Base-by-base conservation (phyloP, 2,888 invertebrate species). In the Psylliodes chrysocephalus region DNA sequence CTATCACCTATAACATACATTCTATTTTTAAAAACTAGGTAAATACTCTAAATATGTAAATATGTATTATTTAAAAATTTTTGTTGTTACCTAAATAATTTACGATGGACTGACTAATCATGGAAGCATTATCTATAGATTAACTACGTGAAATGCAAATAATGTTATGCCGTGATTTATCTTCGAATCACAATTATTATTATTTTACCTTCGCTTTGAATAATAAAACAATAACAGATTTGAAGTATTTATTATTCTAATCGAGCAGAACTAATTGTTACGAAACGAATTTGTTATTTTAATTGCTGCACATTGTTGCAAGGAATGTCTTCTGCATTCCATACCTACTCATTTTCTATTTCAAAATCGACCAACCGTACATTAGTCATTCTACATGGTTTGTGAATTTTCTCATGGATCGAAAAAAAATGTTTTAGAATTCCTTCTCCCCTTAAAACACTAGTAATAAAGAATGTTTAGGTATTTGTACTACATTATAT, bases 271-370 rank as follows among this genome's bases (percentile, higher is more conserved):
- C 40, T 40, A 40, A 40, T 40, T 40, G 12, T 40, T 40, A n/a
- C 17, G 40, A 40, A 40, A 40, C 17, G 6, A 17, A 15, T 12
- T 40, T 15, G 7, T n/a, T n/a, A 40, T 40, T 40, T n/a, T 40
- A 40, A 40, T 40, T 40, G 40, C 40, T 44, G 44, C 17, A 44
- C 17, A 44, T 44, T 17, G 44, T 44, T 17, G 44, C 17, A 22
- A 46, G 46, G 46, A 46, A 46, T 46, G 46, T 22, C 22, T 22
- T 46, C 46, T 46, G 46, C 46, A 46, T 46, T 46, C 46, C 46
- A n/a, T 46, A 46, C 46, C 46, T 22, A 46, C 46, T 46, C 46
- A 19, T 46, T 46, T 46, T 46, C 22, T 46, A 46, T 46, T 46
- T 22, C 22, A 25, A 46, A 46, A 46, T 12, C 5, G 5, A 46